phyloP scores from a whole-genome alignment of 2,113 vertebrate species.

The human (Homo sapiens) region GRCh38 chr20:44026501-44027000 shows the following conservation, averaged over 20 bases:
- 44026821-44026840: neutral
- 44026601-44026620: no score
- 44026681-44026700: neutral
- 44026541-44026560: no score
- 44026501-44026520: no score
- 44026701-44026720: neutral
- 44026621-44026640: no score
- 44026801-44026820: conserved; percentile 1
- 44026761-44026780: neutral
- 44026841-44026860: neutral
- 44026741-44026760: neutral
- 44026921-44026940: conserved; percentile 59
- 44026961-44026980: conserved; percentile 81
- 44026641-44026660: no score
- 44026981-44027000: conserved; percentile 87
- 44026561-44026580: no score
- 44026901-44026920: neutral
- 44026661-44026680: neutral
- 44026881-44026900: neutral
- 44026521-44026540: no score
- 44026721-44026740: neutral
- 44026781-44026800: neutral
- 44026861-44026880: neutral
- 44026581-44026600: no score
- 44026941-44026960: conserved; percentile 79